These are phyloP conservation scores for Oscheius sp. DNA, from an alignment of 1,140 invertebrate species.

Conservation along the genomic window DNA sequence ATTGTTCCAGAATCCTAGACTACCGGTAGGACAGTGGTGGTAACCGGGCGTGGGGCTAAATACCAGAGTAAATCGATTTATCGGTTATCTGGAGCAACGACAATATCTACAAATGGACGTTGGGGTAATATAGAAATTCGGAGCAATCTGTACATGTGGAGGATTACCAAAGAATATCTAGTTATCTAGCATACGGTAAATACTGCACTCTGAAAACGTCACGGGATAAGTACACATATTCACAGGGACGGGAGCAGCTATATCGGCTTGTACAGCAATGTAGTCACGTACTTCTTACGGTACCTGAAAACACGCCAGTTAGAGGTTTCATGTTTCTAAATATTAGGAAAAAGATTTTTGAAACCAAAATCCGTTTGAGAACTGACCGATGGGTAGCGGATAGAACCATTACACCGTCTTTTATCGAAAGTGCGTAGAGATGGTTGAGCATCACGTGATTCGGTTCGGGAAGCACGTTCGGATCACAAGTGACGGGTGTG, in stretches of 20 bases:
- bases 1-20: too few relatives aligned
- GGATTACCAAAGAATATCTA: too few relatives aligned
- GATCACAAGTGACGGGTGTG: conserved; percentile 88
- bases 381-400: conserved; percentile 79
- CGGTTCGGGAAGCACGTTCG: conserved; percentile 93
- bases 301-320: conserved; percentile 65
- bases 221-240: neutral
- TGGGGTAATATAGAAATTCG: too few relatives aligned
- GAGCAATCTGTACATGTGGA: too few relatives aligned
- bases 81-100: too few relatives aligned
- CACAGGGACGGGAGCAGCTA: conserved; percentile 17
- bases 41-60: too few relatives aligned
- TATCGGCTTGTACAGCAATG: conserved; percentile 89
- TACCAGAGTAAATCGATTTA: too few relatives aligned
- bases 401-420: conserved; percentile 98
- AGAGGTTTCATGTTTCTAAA: conserved; percentile 6
- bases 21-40: too few relatives aligned
- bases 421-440: conserved; percentile 97
- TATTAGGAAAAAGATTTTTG: neutral
- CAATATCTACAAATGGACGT: too few relatives aligned
- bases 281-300: conserved; percentile 98
- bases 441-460: conserved; percentile 99
- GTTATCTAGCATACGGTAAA: too few relatives aligned
- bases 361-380: neutral
- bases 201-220: neutral